Evolutionary conservation across 2,113 vertebrate genomes (phyloP), one percentile per base, ranked within the genome.

Genomic region (Notechis scutatus): DNA sequence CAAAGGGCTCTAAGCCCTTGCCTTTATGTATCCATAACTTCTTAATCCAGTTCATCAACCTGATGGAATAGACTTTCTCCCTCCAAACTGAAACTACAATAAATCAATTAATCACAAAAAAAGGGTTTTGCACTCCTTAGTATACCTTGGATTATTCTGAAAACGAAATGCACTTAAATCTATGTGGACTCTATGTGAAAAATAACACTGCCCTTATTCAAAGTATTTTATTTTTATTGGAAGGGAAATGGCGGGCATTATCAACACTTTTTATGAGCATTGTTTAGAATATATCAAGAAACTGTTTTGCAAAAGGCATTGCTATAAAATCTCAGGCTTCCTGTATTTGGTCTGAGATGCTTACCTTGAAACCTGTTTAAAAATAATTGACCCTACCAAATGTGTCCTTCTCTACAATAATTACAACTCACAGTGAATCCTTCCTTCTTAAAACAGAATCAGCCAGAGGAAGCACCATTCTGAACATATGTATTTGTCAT

Each of bases 111-210:
- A 52, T 88, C 50, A 55, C 50, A 69, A 92, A 88, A 88, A 61
- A 24, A 54, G 29, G 21, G 69, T 61, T 64, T 47, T 45, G 34
- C 61, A 56, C 61, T 92, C 61, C 39, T 89, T 92, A 18, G 52
- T 55, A 89, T 92, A 92, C 81, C n/a, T 34, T 92, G 59, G 88
- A 88, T 92, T 92, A 88, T 92, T 92, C 59, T 89, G 91, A 92
- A 92, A 92, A 92, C 4, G 0, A 56, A 45, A 89, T 89, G 59
- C 87, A 89, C 61, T 81, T 56, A 92, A 92, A 92, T 39, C 61
- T 81, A 87, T 89, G 91, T 21, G 24, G 87, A 89, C 42, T 89
- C 91, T 45, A 5, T 45, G 55, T 92, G 87, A 92, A 92, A 92
- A 92, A 92, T 92, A 89, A 55, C 91, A 47, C 39, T 92, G 91